These are phyloP conservation scores for Orchestes rusci DNA, from an alignment of 2,888 invertebrate genomes.

Conservation along the genomic window DNA sequence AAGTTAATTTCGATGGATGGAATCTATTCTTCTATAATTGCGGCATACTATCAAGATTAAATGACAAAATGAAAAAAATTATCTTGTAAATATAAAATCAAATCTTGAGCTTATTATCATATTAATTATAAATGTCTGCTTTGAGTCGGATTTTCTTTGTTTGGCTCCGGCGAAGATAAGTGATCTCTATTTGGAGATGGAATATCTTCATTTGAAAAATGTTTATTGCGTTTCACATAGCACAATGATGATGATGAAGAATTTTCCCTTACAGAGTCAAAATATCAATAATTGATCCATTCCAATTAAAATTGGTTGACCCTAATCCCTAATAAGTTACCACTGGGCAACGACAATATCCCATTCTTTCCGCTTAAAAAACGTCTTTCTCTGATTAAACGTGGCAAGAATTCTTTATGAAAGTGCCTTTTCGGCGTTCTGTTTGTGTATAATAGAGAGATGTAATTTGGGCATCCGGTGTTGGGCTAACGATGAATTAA, in stretches of 20 bases:
- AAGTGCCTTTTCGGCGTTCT: slow-evolving; percentile 15
- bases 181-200: slow-evolving; percentile 12
- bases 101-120: background rate
- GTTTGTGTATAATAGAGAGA: slow-evolving; percentile 17
- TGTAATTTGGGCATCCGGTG: slow-evolving; percentile 20
- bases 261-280: too few relatives aligned
- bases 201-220: slow-evolving; percentile 6
- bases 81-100: background rate
- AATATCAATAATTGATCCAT: too few relatives aligned
- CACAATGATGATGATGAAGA: too few relatives aligned
- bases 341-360: too few relatives aligned
- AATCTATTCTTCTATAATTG: too few relatives aligned
- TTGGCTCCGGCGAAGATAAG: background rate
- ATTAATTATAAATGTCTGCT: background rate
- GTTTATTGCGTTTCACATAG: slow-evolving; percentile 7
- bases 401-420: slow-evolving; percentile 18
- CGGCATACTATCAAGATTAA: too few relatives aligned
- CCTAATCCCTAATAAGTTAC: too few relatives aligned
- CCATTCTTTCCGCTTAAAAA: too few relatives aligned
- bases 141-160: background rate
- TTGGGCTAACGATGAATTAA: slow-evolving; percentile 20
- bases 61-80: too few relatives aligned
- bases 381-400: slow-evolving; percentile 19
- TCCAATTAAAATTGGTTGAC: too few relatives aligned
- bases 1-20: too few relatives aligned